Percentiles rank a stretch among this genome's conserved stretches.
These are phyloP conservation scores for Sarcophaga carnaria DNA, from an alignment of 2,888 invertebrate species.

Conservation along the genomic window DNA sequence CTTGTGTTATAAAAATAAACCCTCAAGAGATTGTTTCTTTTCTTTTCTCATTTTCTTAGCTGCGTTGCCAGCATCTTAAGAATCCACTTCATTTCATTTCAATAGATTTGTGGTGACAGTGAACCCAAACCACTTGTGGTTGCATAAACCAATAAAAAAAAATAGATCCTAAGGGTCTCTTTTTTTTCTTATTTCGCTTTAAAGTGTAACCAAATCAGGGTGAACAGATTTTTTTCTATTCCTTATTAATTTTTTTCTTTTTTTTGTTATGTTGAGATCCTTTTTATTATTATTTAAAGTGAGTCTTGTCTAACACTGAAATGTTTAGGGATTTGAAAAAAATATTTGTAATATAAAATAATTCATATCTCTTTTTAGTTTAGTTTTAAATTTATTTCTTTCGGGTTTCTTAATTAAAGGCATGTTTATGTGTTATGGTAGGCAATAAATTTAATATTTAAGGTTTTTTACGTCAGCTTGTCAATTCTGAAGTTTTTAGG, in stretches of 20 bases:
- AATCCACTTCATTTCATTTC: conserved; percentile 8
- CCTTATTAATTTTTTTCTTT: too few species aligned
- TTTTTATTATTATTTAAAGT: background rate
- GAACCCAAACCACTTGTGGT: conserved; percentile 6
- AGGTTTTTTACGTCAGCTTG: too few species aligned
- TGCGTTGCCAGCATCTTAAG: background rate
- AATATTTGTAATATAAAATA: conserved; percentile 18
- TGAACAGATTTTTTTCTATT: conserved; percentile 15
- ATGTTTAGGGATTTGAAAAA: conserved; percentile 6
- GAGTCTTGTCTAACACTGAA: background rate
- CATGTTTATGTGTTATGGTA: too few species aligned
- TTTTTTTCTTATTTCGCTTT: background rate
- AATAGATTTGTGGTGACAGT: conserved; percentile 17
- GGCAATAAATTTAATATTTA: too few species aligned
- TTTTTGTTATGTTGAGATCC: too few species aligned
- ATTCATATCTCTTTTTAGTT: conserved; percentile 12
- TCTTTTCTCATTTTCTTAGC: background rate
- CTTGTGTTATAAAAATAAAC: background rate
- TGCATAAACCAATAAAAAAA: conserved; percentile 3
- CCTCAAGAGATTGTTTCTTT: background rate
- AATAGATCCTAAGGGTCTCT: conserved; percentile 2
- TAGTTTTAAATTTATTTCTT: background rate
- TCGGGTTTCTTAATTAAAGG: too few species aligned
- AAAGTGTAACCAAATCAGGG: conserved; percentile 40
- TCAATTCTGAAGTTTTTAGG: too few species aligned